Evolutionary conservation across 1,140 invertebrate genomes (phyloP).

Genomic region (Aphelinus atriplicis): DNA sequence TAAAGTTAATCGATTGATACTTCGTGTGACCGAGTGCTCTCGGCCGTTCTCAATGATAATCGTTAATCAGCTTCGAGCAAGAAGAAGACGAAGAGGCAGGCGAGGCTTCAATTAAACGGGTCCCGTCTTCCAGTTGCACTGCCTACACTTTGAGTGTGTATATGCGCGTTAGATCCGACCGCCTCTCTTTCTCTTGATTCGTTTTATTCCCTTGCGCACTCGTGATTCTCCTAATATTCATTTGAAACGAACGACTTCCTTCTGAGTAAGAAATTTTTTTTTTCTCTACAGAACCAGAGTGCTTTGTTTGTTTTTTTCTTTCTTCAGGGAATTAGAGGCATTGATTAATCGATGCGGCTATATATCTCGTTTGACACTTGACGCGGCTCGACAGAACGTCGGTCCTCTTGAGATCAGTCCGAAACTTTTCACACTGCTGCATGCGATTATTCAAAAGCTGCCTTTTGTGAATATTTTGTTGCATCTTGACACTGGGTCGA

Average conservation of each 20-base stretch:
- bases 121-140: not conserved
- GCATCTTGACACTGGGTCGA: too few relatives aligned
- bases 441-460: too few relatives aligned
- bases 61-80: conserved; percentile 43
- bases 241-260: conserved; percentile 13
- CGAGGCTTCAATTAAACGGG: conserved; percentile 3
- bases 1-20: conserved; percentile 9
- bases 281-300: too few relatives aligned
- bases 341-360: too few relatives aligned
- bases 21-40: conserved; percentile 46
- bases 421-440: too few relatives aligned
- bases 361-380: too few relatives aligned
- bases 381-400: too few relatives aligned
- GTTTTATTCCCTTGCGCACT: conserved; percentile 2
- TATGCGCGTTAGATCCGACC: too few relatives aligned
- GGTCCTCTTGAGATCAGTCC: too few relatives aligned
- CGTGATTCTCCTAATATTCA: conserved; percentile 18
- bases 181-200: conserved; percentile 5
- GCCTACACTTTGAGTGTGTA: not conserved
- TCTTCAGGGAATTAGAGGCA: too few relatives aligned
- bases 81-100: conserved; percentile 6
- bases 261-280: not conserved
- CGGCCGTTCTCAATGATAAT: conserved; percentile 51
- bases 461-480: too few relatives aligned
- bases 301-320: too few relatives aligned